Evolutionary conservation across 2,113 vertebrate genomes (phyloP).

Genomic region (Ginglymostoma cirratum): DNA sequence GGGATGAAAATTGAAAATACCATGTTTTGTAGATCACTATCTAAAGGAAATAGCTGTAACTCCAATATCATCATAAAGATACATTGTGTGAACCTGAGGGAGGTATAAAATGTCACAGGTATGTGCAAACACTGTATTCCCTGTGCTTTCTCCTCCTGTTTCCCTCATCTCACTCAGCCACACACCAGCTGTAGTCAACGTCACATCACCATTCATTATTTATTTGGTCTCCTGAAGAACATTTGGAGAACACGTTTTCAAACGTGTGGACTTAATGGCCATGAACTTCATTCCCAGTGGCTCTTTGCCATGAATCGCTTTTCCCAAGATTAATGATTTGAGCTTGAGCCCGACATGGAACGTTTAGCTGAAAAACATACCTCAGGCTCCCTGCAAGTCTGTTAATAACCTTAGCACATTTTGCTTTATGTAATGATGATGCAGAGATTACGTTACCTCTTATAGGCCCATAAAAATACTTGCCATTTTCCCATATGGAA

Average conservation of each 20-base stretch:
- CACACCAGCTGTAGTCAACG: not conserved
- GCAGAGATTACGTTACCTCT: conserved; percentile 20
- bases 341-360: conserved; percentile 19
- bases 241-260: conserved; percentile 28
- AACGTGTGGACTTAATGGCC: not conserved
- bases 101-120: not conserved
- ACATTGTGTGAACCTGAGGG: not conserved
- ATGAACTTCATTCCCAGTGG: conserved; percentile 16
- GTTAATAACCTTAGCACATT: conserved; percentile 23
- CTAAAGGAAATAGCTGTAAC: not conserved
- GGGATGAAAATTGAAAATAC: not conserved
- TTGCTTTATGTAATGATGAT: not conserved
- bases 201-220: not conserved
- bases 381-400: conserved; percentile 21
- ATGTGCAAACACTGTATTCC: not conserved
- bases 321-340: conserved; percentile 31
- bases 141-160: not conserved
- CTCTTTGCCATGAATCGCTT: not conserved
- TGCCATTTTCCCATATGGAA: conserved; percentile 18
- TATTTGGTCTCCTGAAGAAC: not conserved
- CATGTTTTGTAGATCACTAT: not conserved
- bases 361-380: conserved; percentile 26
- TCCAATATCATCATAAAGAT: not conserved
- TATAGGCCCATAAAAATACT: conserved; percentile 13
- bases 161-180: not conserved